Evolutionary conservation across 2,113 vertebrate genomes (phyloP), one percentile per base, ranked within the genome.

Genomic region (Holacanthus passer): DNA sequence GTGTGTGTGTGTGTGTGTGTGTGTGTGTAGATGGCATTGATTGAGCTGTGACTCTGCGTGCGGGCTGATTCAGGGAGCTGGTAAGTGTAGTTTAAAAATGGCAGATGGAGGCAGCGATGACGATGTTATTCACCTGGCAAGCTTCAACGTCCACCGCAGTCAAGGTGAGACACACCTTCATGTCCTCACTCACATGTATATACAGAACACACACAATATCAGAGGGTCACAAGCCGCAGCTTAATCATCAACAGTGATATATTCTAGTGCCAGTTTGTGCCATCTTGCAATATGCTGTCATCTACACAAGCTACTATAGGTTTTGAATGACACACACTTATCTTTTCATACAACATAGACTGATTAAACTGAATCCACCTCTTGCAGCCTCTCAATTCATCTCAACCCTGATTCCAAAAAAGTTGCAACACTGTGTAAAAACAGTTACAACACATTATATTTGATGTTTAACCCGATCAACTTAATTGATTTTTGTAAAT

Each of bases 101-200:
- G 97, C 96, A 91, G 96, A 98, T 83, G 94, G 95, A 89, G 93
- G 89, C 74, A 95, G 91, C 52, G 97, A 96, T 59, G 96, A 97
- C 83, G 97, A 98, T 32, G 96, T 97, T 10, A 96, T 97, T 91
- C 96, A 96, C 85, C 89, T 97, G 89, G 96, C 92, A 84, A 97
- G 94, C 89, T 98, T 98, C 93, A 95, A 92, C 56, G 93, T 94
- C 79, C 97, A 96, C 88, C 94, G 95, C 70, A 96, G 96, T 63
- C 96, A 96, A 95, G 96, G 98, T 98, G 87, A 87, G 82, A 73
- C 56, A 27, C 24, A 27, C 29, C 12, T 20, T 16, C 31, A 7
- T 5, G 5, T 56, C 7, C 14, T 50, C 58, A n/a, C 32, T 5
- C 29, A 47, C 52, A 48, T 16, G 24, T 37, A 50, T 17, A 43